These are phyloP conservation scores for Gorsachius magnificus DNA, from an alignment of 2,797 vertebrate genomes.

Conservation along the genomic window DNA sequence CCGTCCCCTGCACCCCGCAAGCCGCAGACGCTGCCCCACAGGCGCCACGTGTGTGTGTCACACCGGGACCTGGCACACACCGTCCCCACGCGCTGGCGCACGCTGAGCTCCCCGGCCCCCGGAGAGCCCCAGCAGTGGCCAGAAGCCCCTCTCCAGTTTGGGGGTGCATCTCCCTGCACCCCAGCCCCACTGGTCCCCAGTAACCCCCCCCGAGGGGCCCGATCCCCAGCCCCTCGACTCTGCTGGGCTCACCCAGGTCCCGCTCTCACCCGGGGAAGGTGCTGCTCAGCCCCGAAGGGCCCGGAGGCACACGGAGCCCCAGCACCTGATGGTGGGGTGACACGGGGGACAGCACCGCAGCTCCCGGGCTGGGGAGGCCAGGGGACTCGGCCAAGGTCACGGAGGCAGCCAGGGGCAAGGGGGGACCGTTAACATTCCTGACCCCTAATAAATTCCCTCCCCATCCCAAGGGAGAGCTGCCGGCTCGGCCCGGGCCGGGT, in stretches of 20 bases:
- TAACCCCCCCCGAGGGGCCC: accelerated
- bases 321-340: neutral
- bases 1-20: neutral
- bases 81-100: neutral
- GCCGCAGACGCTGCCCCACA: neutral
- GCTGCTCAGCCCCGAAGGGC: neutral
- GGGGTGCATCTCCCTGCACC: neutral
- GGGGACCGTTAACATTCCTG: neutral
- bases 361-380: neutral
- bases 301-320: accelerated
- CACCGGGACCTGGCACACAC: neutral
- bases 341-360: neutral
- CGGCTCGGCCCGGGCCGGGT: neutral
- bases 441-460: neutral
- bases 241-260: neutral
- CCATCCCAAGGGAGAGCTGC: accelerated
- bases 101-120: accelerated
- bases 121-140: neutral
- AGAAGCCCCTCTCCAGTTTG: neutral
- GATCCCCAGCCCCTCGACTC: neutral
- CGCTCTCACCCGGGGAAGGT: neutral
- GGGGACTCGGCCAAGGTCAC: constrained; percentile 6
- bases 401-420: neutral
- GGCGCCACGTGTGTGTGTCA: neutral
- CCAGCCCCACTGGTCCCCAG: neutral